Percentiles rank a stretch among this genome's conserved stretches.
These are phyloP conservation scores for Polyergus mexicanus DNA, from an alignment of 1,140 invertebrate species.

Conservation along the genomic window DNA sequence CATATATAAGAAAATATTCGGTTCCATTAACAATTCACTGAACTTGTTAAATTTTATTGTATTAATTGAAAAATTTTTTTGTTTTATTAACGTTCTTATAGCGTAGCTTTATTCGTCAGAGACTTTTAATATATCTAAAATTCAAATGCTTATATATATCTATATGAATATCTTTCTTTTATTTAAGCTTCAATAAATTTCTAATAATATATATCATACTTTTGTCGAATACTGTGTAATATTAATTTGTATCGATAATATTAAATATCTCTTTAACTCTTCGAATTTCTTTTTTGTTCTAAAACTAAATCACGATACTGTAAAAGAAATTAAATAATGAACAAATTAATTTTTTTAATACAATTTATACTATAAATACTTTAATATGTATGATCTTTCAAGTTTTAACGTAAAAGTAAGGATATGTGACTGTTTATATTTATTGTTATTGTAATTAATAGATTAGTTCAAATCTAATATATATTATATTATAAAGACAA, in stretches of 20 bases:
- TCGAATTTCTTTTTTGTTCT: not conserved
- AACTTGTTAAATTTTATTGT: conserved; percentile 3
- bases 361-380: conserved; percentile 20
- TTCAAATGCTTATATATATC: not conserved
- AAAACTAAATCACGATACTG: not conserved
- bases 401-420: not conserved
- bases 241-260: conserved; percentile 14
- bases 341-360: conserved; percentile 14
- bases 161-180: not conserved
- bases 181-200: conserved; percentile 15
- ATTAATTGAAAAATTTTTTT: not conserved
- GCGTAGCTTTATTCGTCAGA: not conserved
- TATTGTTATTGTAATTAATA: no score
- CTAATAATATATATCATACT: not conserved
- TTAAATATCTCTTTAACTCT: not conserved
- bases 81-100: not conserved
- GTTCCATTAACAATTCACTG: conserved; percentile 35
- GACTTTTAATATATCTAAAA: not conserved
- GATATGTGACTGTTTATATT: not conserved
- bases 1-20: conserved; percentile 27
- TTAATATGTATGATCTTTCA: not conserved
- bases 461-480: not conserved
- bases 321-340: not conserved
- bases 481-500: no score
- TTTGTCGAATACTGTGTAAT: not conserved